Percentiles rank a stretch among this genome's conserved stretches.
Evolutionary conservation across 2,113 vertebrate species (phyloP).

Genomic region (Misgurnus mizolepis): DNA sequence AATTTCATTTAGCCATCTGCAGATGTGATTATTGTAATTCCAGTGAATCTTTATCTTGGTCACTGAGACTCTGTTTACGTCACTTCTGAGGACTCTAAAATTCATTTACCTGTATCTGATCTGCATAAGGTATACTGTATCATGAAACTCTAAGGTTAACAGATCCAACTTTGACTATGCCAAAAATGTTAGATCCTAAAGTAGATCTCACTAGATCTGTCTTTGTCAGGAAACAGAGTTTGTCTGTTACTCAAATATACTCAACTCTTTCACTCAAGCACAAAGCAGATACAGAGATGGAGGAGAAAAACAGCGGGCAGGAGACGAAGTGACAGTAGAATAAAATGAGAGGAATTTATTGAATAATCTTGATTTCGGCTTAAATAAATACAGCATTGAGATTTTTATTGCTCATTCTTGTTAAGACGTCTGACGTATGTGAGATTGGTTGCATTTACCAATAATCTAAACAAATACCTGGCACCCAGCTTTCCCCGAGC

Average conservation of each 20-base stretch:
- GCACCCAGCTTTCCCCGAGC: slow-evolving; percentile 9
- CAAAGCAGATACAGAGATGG: no score
- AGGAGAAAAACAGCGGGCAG: no score
- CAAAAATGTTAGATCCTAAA: no score
- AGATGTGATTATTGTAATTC: slow-evolving; percentile 14
- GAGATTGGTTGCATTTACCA: slow-evolving; percentile 39
- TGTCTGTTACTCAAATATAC: no score
- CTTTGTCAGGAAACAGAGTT: no score
- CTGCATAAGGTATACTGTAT: slow-evolving; percentile 6
- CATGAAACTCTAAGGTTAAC: neutral
- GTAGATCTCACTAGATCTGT: no score
- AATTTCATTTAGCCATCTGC: slow-evolving; percentile 29
- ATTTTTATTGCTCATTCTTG: neutral
- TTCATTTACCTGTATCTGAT: slow-evolving; percentile 1
- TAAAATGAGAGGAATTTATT: no score
- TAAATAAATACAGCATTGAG: no score
- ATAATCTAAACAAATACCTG: slow-evolving; percentile 35
- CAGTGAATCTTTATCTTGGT: slow-evolving; percentile 7
- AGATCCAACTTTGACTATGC: neutral
- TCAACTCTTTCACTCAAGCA: no score
- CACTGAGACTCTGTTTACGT: neutral
- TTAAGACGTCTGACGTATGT: neutral
- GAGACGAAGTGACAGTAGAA: no score
- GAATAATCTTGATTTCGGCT: no score
- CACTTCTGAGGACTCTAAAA: neutral